Conservation (phyloP, 2,888 invertebrate genomes). For the Toxonevra muliebris region DNA sequence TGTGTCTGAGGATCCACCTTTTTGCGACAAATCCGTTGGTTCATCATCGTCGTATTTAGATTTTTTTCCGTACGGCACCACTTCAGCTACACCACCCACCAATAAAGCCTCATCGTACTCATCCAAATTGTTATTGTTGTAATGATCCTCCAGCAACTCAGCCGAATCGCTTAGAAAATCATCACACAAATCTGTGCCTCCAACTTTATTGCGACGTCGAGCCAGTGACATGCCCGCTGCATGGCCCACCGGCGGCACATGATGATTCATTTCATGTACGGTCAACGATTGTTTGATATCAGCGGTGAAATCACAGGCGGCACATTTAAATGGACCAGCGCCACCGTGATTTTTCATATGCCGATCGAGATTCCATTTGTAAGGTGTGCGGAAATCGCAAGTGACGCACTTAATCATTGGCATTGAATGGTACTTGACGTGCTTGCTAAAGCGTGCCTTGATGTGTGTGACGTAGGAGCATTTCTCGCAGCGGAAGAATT, state of each 20-base stretch:
- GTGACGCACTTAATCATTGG: conserved; percentile 93
- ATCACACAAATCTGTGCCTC: conserved; percentile 69
- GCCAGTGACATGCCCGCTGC: conserved; percentile 67
- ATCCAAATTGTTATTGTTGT: conserved; percentile 60
- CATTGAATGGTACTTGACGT: conserved; percentile 93
- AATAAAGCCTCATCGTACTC: conserved; percentile 56
- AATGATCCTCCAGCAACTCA: conserved; percentile 59
- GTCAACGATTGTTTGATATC: conserved; percentile 92
- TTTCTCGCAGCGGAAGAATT: conserved; percentile 86
- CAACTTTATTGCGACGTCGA: conserved; percentile 78
- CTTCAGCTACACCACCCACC: conserved; percentile 34
- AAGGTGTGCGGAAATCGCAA: conserved; percentile 92
- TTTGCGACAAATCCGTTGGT: conserved; percentile 64
- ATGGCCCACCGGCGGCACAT: conserved; percentile 82
- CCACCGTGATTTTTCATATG: conserved; percentile 93
- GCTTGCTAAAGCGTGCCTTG: conserved; percentile 88
- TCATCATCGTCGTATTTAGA: conserved; percentile 60
- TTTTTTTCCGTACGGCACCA: conserved; percentile 50
- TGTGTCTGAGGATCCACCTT: conserved; percentile 61
- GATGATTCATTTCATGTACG: conserved; percentile 91
- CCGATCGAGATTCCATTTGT: conserved; percentile 92
- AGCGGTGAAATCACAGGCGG: conserved; percentile 88
- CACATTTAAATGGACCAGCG: conserved; percentile 84
- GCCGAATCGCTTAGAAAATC: conserved; percentile 62
- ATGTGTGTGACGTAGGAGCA: conserved; percentile 93